phyloP scores from a whole-genome alignment of 2,113 vertebrate species.

The Pelecanoides urinatrix region DNA sequence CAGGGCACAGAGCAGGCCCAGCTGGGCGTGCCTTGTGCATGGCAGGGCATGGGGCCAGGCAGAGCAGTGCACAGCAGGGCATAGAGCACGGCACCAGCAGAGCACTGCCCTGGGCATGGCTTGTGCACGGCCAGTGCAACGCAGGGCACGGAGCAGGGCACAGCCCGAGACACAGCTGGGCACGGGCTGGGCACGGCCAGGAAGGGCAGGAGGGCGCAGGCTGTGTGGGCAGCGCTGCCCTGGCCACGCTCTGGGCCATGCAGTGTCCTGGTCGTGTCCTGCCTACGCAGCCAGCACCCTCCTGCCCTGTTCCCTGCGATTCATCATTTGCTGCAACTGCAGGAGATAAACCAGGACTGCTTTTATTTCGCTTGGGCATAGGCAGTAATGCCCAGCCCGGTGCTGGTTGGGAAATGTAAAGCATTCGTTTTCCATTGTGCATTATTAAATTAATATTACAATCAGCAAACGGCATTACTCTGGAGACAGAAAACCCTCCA shows the following conservation, averaged over 20 bases:
- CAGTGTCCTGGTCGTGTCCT: not conserved
- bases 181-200: not conserved
- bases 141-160: too few relatives aligned
- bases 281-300: not conserved
- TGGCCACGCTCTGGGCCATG: too few relatives aligned
- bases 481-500: not conserved
- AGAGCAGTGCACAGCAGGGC: too few relatives aligned
- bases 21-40: not conserved
- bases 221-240: not conserved
- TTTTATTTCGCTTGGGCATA: not conserved
- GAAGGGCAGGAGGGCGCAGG: not conserved
- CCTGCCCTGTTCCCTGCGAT: not conserved
- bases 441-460: not conserved
- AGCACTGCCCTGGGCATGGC: not conserved
- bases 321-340: not conserved
- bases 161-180: not conserved
- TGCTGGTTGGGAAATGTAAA: accelerated
- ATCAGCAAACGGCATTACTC: not conserved
- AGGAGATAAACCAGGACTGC: not conserved
- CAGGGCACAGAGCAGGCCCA: too few relatives aligned
- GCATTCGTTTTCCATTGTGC: not conserved
- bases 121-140: too few relatives aligned
- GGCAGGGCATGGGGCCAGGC: too few relatives aligned
- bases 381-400: not conserved
- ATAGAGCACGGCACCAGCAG: not conserved